Base-by-base conservation (phyloP, 1,140 invertebrate species). In the Yoshiicerus persimilis region DNA sequence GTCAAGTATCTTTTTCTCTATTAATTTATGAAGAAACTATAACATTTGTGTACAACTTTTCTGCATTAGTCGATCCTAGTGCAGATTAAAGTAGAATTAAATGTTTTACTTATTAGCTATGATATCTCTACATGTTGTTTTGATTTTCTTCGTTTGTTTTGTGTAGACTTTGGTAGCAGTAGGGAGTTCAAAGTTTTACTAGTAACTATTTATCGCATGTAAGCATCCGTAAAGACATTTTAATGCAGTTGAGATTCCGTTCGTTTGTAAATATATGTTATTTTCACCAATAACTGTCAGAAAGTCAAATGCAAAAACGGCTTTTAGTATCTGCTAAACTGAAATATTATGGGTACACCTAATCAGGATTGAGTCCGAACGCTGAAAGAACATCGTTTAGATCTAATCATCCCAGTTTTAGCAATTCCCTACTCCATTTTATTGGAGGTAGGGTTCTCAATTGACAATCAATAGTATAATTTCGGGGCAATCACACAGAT, bases 21-120 rank as follows among this genome's bases (percentile, higher is more conserved):
- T 36, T 80, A 80, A 80, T 80, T 80, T 80, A 38, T 80, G 75
- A 70, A 80, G 75, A 80, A 80, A 36, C 32, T 77, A n/a, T 32
- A 70, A 27, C 30, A 30, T 70, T 56, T 56, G 47, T 56, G 47
- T 56, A 4, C 16, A 56, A 16, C 13, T 56, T 56, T 20, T 16
- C 16, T 56, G 47, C n/a, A 25, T 10, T 70, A 70, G 13, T 10
- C 23, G 64, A 70, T 70, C 16, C 23, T 70, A 25, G 64, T n/a
- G 64, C 64, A 70, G 47, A 56, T 56, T 56, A 56, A 56, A 56
- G 47, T 20, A 56, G 20, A 56, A 56, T 56, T 56, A 56, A 56
- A 56, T 20, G 47, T 2, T 4, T n/a, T 20, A n/a, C n/a, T n/a
- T n/a, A n/a, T n/a, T n/a, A n/a, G 16, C n/a, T 56, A 56, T 56